These are phyloP conservation scores for Ictidomys tridecemlineatus DNA, from an alignment of 2,113 vertebrate species.

Conservation along the genomic window DNA sequence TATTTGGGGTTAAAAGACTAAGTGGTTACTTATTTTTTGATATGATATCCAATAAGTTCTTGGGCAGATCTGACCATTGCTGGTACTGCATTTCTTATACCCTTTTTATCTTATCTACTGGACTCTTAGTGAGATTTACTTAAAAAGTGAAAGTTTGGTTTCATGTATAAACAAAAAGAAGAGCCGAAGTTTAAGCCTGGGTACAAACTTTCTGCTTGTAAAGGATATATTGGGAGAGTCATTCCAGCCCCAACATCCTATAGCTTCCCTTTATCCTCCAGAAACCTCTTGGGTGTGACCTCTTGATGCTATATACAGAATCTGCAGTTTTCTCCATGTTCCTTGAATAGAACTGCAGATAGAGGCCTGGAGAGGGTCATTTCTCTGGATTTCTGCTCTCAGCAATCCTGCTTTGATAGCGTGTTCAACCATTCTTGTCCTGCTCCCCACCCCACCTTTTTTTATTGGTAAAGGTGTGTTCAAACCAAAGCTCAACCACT, in stretches of 20 bases:
- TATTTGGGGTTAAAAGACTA: slow-evolving; percentile 36
- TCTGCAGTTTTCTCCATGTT: background rate
- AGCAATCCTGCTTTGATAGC: fast-evolving
- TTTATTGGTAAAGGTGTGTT: background rate
- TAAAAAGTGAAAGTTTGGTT: slow-evolving; percentile 40
- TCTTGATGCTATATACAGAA: background rate
- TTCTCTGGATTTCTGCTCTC: background rate
- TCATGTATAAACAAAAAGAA: slow-evolving; percentile 7
- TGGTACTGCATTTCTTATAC: background rate
- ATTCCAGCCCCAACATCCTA: background rate
- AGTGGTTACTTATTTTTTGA: slow-evolving; percentile 28
- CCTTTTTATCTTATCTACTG: background rate
- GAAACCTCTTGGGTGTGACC: background rate
- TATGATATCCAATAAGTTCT: background rate
- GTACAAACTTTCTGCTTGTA: background rate
- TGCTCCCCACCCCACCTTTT: too few relatives aligned
- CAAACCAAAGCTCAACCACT: background rate
- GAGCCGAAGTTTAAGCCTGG: background rate
- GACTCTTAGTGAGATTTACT: background rate
- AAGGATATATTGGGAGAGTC: background rate
- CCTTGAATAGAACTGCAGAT: background rate
- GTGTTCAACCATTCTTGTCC: background rate
- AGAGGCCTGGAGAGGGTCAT: background rate
- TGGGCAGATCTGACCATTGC: background rate
- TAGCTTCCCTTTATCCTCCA: background rate